Conservation (phyloP, 2,113 vertebrate species). For the Columba janthina region DNA sequence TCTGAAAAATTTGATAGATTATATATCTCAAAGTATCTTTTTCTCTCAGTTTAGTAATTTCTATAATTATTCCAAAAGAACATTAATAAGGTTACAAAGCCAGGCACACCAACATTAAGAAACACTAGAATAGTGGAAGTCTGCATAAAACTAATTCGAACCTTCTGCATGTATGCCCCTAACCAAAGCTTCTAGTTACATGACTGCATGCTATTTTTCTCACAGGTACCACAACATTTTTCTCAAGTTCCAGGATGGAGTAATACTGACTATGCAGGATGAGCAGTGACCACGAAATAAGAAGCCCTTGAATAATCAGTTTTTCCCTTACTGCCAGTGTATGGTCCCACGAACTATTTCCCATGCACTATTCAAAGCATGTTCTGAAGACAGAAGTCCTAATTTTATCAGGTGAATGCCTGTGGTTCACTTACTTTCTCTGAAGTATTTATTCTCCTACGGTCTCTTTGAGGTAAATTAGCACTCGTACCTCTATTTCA, state of each 20-base stretch:
- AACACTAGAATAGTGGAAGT: neutral
- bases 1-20: slow-evolving; percentile 43
- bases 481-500: neutral
- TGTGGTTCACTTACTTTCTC: neutral
- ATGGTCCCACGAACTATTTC: neutral
- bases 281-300: neutral
- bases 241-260: neutral
- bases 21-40: slow-evolving; percentile 15
- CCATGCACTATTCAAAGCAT: neutral
- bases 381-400: neutral
- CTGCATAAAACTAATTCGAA: neutral
- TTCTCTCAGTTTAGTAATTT: slow-evolving; percentile 34
- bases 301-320: neutral
- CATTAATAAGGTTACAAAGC: neutral
- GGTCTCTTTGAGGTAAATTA: neutral
- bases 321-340: neutral
- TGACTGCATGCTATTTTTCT: neutral
- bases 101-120: neutral
- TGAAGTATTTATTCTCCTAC: neutral
- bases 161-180: neutral
- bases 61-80: neutral
- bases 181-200: neutral
- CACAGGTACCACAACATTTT: neutral
- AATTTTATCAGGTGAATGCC: neutral
- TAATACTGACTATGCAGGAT: neutral